Conservation (phyloP, 2,888 invertebrate species). For the Ethmia dodecea region DNA sequence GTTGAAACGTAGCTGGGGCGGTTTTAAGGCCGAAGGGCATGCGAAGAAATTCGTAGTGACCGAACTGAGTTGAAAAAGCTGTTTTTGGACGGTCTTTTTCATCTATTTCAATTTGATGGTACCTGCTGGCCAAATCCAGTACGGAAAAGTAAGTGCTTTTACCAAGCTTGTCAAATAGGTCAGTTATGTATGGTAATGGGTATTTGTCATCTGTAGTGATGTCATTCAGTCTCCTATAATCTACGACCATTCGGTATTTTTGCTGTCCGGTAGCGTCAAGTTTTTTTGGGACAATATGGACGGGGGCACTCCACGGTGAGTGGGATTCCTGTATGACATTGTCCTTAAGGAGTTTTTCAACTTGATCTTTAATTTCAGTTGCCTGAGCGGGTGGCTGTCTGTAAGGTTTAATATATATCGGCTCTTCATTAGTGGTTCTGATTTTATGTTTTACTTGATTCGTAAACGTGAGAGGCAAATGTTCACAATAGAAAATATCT, state of each 20-base stretch:
- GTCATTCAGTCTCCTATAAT: slow-evolving; percentile 14
- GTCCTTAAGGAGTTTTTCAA: slow-evolving; percentile 25
- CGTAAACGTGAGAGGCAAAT: slow-evolving; percentile 22
- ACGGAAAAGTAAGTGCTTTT: slow-evolving; percentile 10
- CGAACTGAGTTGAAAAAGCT: slow-evolving; percentile 15
- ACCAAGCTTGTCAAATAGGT: slow-evolving; percentile 12
- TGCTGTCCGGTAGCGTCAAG: slow-evolving; percentile 17
- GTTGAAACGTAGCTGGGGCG: slow-evolving; percentile 21
- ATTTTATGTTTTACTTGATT: slow-evolving; percentile 31
- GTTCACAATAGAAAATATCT: slow-evolving; percentile 26
- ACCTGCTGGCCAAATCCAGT: slow-evolving; percentile 12
- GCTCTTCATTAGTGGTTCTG: slow-evolving; percentile 20
- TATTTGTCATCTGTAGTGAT: slow-evolving; percentile 14
- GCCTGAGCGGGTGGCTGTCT: slow-evolving; percentile 22
- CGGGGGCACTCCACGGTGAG: slow-evolving; percentile 12
- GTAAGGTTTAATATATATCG: slow-evolving; percentile 22
- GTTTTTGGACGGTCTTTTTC: slow-evolving; percentile 10
- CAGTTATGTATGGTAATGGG: slow-evolving; percentile 11
- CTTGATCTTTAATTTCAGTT: slow-evolving; percentile 26
- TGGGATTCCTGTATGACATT: slow-evolving; percentile 27
- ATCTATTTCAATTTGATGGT: slow-evolving; percentile 11
- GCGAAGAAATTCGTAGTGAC: slow-evolving; percentile 22
- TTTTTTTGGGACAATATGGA: slow-evolving; percentile 19
- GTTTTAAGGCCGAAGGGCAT: slow-evolving; percentile 10
- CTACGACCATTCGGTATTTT: slow-evolving; percentile 21